These are phyloP conservation scores for Orthonevra nobilis DNA, from an alignment of 2,888 invertebrate genomes.

Conservation along the genomic window DNA sequence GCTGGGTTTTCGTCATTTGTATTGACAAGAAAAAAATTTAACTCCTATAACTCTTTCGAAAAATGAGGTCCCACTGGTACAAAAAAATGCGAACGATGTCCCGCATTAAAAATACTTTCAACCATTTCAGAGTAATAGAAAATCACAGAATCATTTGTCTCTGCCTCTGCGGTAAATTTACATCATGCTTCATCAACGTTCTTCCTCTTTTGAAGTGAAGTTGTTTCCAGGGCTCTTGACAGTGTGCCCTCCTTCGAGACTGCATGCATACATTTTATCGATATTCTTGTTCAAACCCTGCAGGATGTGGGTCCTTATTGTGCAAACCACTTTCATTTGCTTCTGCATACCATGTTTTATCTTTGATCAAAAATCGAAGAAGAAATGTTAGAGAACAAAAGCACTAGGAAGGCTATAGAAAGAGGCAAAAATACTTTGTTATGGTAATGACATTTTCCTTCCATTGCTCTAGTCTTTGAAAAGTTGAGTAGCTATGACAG, in stretches of 20 bases:
- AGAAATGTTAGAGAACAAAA: constrained; percentile 39
- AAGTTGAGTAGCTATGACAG: too few species aligned
- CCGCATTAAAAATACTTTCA: not conserved
- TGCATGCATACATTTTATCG: not conserved
- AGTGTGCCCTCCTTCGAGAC: constrained; percentile 18
- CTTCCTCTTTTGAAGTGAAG: not conserved
- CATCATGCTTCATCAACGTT: not conserved
- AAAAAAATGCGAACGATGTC: not conserved
- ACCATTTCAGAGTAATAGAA: not conserved
- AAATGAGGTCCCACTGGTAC: not conserved
- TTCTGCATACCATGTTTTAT: constrained; percentile 50
- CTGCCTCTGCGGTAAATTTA: constrained; percentile 47
- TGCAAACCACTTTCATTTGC: constrained; percentile 55
- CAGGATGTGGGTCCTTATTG: constrained; percentile 45
- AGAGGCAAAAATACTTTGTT: too few species aligned
- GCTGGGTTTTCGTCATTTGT: too few species aligned
- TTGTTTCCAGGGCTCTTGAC: constrained; percentile 25
- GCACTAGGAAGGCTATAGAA: too few species aligned
- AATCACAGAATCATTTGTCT: constrained; percentile 42
- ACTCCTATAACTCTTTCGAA: too few species aligned
- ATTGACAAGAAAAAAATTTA: too few species aligned
- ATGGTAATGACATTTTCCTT: too few species aligned
- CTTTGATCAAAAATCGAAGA: constrained; percentile 60
- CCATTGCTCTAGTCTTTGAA: too few species aligned
- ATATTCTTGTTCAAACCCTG: constrained; percentile 3